A percentile compares a stretch with the other conserved stretches of the same genome.
Evolutionary conservation across 1,140 invertebrate genomes (phyloP).

Genomic region (Dinoponera quadriceps): DNA sequence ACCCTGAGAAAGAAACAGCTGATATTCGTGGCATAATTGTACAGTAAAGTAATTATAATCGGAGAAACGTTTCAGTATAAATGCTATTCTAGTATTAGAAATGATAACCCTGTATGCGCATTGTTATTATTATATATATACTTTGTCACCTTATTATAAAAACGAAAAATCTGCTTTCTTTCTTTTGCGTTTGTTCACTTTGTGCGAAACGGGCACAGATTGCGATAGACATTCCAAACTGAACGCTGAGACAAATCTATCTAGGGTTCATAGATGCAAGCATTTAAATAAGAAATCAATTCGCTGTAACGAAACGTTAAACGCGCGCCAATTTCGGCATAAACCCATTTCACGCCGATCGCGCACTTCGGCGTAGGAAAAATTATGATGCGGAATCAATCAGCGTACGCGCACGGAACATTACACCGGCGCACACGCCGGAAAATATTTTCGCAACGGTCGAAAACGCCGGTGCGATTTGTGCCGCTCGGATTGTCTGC

Average conservation of each 20-base stretch:
- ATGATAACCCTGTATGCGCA: too few species aligned
- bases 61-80: too few species aligned
- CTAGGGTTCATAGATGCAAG: too few species aligned
- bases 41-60: too few species aligned
- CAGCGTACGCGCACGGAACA: neutral
- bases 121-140: too few species aligned
- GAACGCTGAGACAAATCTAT: neutral
- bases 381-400: slow-evolving; percentile 33
- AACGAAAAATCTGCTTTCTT: too few species aligned
- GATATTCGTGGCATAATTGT: too few species aligned
- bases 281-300: slow-evolving; percentile 3
- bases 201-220: neutral
- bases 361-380: slow-evolving; percentile 9
- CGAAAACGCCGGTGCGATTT: slow-evolving; percentile 40
- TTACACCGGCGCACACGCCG: slow-evolving; percentile 21
- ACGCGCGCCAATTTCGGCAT: neutral
- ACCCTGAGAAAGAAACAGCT: too few species aligned
- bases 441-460: slow-evolving; percentile 67
- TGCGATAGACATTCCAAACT: neutral
- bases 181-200: too few species aligned
- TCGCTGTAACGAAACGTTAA: neutral
- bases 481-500: slow-evolving; percentile 68
- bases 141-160: too few species aligned
- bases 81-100: too few species aligned
- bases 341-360: neutral